Evolutionary conservation across 2,113 vertebrate species (phyloP).

Genomic region (Speoplatyrhinus poulsoni): DNA sequence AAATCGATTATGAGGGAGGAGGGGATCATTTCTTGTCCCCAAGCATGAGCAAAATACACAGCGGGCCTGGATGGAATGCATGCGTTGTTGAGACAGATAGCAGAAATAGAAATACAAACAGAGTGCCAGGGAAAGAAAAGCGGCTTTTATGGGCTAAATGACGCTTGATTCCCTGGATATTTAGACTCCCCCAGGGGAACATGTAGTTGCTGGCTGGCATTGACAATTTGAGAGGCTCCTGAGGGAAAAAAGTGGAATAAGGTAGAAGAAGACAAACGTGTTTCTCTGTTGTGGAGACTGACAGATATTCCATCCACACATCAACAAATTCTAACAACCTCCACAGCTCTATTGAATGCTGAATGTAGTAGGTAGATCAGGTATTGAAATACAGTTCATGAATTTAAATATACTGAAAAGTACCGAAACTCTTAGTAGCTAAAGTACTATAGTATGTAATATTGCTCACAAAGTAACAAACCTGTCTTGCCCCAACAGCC

Average conservation of each 20-base stretch:
- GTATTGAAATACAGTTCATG: too few relatives aligned
- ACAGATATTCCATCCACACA: constrained; percentile 39
- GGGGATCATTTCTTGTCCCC: neutral
- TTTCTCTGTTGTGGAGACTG: constrained; percentile 36
- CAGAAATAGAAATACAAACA: constrained; percentile 49
- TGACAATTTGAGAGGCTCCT: constrained; percentile 75
- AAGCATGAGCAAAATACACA: neutral
- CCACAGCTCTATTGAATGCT: too few relatives aligned
- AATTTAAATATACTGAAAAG: too few relatives aligned
- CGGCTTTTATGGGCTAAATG: constrained; percentile 79
- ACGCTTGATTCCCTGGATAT: constrained; percentile 79
- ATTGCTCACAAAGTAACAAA: too few relatives aligned
- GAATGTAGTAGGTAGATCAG: too few relatives aligned
- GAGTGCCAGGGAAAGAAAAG: constrained; percentile 54
- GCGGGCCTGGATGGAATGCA: neutral
- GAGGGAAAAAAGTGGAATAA: constrained; percentile 60
- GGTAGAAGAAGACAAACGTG: constrained; percentile 43
- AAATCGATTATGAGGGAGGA: neutral
- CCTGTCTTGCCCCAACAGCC: too few relatives aligned
- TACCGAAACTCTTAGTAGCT: too few relatives aligned
- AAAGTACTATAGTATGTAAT: too few relatives aligned
- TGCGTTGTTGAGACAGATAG: neutral
- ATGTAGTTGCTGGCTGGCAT: constrained; percentile 69
- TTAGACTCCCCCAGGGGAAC: constrained; percentile 71
- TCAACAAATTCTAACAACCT: neutral